Evolutionary conservation across 2,797 vertebrate species (phyloP).

Genomic region (Rhincodon typus): DNA sequence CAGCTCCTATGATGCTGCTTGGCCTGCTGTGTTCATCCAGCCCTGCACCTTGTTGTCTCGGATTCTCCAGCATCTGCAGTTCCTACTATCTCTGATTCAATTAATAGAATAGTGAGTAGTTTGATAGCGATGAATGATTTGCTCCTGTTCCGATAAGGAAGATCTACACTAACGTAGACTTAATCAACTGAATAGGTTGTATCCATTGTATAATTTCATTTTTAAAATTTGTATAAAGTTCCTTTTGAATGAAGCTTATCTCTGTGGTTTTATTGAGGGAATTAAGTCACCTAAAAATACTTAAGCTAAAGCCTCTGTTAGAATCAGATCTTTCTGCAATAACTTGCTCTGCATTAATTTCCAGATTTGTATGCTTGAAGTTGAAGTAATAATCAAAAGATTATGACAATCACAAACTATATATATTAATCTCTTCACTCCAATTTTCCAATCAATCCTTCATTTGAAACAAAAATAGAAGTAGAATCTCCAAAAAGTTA

Average conservation of each 20-base stretch:
- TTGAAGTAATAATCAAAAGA: neutral
- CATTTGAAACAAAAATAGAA: neutral
- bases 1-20: no score
- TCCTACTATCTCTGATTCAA: no score
- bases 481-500: neutral
- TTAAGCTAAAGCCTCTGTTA: neutral
- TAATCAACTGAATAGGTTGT: neutral
- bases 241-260: neutral
- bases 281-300: neutral
- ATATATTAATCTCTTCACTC: neutral
- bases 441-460: neutral
- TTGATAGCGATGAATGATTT: neutral
- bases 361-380: neutral
- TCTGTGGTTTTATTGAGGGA: neutral
- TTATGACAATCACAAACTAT: no score
- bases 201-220: neutral
- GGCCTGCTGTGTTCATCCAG: no score
- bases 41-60: no score
- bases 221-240: neutral
- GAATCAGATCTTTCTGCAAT: neutral
- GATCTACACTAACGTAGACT: neutral
- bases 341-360: neutral
- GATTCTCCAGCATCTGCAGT: no score
- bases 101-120: neutral
- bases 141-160: neutral